Evolutionary conservation across 2,888 invertebrate species (phyloP), one percentile per base, ranked within the genome.

Genomic region (Deroplatys truncata): DNA sequence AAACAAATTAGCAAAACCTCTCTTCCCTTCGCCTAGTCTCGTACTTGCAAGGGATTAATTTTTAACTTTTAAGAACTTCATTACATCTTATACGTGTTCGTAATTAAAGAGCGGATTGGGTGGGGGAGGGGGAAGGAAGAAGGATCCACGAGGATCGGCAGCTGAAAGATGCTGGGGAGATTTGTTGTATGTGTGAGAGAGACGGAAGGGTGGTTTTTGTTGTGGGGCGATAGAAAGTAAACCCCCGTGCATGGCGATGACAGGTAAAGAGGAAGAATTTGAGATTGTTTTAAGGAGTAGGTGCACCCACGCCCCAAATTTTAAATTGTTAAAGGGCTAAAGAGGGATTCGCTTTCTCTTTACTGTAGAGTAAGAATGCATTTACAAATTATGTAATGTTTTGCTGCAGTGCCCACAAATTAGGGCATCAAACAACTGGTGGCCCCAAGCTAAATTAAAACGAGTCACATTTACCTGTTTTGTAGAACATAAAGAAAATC

Each of bases 31-130:
- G n/a, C 56, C 86, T 72, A 82, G 84, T 88, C 82, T 82, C 85
- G 85, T 83, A 85, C 88, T 85, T 84, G 89, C 87, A 72, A 88
- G 89, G 90, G 90, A 90, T 90, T 90, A 90, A 89, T 90, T 90
- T 90, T 90, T 89, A 90, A 90, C 90, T 90, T 90, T 90, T 90
- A 89, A 89, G 90, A 90, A 89, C 90, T 90, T 90, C 90, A 90
- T 90, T 89, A 90, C 88, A 85, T 90, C 90, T 90, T 90, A 87
- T 83, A 90, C 90, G 90, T 90, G 89, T 89, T 89, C 85, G 90
- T 89, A 90, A 90, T 90, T 88, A 90, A 90, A 90, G 90, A 89
- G 88, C 84, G 28, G 84, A 35, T 29, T 82, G 88, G 82, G 28
- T 82, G 82, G 86, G 29, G 43, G 84, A 84, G 20, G 29, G 31